Base-by-base conservation (phyloP, 2,888 invertebrate species). In the Ophioninae sp. region DNA sequence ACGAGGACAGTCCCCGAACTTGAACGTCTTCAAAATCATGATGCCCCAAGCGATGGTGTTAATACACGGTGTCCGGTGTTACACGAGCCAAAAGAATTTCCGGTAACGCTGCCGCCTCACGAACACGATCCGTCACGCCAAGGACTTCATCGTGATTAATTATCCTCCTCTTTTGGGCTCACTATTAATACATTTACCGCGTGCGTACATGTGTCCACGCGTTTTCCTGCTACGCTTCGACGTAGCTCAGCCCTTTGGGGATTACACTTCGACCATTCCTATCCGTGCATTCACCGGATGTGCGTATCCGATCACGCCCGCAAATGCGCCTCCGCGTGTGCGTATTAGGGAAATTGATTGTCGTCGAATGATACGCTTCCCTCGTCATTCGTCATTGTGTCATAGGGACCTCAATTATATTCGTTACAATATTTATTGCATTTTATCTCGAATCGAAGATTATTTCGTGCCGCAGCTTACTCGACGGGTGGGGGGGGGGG, bases 111-210 rank as follows among this genome's bases (percentile, higher is more conserved):
- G 82, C 79, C 17, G 50, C 50, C 50, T 57, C 70, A 84, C 84
- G 74, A 84, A 85, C 84, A 79, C 85, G 84, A 86, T 86, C 85
- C 86, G 84, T 86, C 85, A 86, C 84, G 84, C 67, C 78, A 61
- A 77, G 78, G 84, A 85, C 86, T 86, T 85, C 85, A 86, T 86
- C 86, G 85, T 86, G 86, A 86, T 86, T 86, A 86, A 86, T 86
- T 86, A 86, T 86, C 85, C 80, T 70, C 64, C 85, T 86, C 82
- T 82, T 82, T 83, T 75, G 69, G 75, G 74, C 65, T 64, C 80
- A 17, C 70, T 75, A 75, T 67, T 61, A 56, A 73, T 72, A 59
- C 50, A 37, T 59, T 50, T 50, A 50, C 50, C 50, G 17, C 50
- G 50, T 50, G 21, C 44, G 57, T 39, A 17, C 21, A 61, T 41